Evolutionary conservation across 2,888 invertebrate species (phyloP).

Genomic region (Noctua pronuba): DNA sequence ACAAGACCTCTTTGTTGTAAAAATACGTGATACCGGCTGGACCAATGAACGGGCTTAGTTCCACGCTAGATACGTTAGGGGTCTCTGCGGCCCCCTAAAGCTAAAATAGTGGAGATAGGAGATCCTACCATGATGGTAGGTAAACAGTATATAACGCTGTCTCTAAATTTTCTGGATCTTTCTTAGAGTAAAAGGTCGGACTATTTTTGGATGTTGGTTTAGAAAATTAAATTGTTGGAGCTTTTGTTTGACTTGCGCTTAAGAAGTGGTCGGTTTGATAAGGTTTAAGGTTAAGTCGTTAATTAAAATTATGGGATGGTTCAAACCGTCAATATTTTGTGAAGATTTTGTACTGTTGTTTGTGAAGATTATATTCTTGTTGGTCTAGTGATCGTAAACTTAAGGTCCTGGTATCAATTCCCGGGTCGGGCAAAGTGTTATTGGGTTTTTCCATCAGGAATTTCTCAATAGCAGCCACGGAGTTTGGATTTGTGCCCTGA

Average conservation of each 20-base stretch:
- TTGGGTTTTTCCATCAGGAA: too few species aligned
- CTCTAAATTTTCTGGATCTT: conserved; percentile 37
- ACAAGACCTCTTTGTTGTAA: conserved; percentile 56
- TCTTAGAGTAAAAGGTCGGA: conserved; percentile 5
- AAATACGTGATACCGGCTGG: conserved; percentile 52
- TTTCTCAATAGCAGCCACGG: too few species aligned
- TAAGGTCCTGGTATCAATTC: too few species aligned
- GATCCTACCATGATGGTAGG: conserved; percentile 47
- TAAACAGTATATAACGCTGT: conserved; percentile 45
- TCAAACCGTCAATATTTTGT: neutral
- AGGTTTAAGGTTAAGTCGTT: neutral
- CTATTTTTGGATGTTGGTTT: conserved; percentile 26
- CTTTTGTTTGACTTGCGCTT: conserved; percentile 14
- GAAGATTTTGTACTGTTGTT: neutral
- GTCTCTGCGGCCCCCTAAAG: conserved; percentile 63
- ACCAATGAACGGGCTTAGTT: conserved; percentile 55
- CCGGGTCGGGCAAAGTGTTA: too few species aligned
- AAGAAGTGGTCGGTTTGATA: conserved; percentile 9
- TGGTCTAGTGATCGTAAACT: too few species aligned
- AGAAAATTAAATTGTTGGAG: conserved; percentile 18
- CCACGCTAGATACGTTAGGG: conserved; percentile 52
- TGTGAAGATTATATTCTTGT: too few species aligned
- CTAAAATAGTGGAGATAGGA: conserved; percentile 57
- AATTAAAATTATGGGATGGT: conserved; percentile 23
- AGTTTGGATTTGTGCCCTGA: too few species aligned